Conservation (phyloP, 2,797 vertebrate species). For the Phylloscopus collybita region DNA sequence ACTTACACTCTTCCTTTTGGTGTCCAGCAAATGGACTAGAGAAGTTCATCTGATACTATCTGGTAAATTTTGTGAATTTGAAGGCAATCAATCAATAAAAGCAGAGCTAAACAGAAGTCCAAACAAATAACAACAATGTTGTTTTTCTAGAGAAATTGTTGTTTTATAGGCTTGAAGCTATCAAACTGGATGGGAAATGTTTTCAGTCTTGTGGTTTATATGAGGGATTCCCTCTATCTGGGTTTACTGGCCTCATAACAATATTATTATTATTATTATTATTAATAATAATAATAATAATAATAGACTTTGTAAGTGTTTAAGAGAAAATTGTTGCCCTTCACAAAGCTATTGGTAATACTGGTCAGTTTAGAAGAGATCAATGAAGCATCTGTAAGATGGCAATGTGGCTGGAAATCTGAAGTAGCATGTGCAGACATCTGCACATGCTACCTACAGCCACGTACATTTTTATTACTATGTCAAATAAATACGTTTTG, state of each 20-base stretch:
- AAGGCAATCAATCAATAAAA: neutral
- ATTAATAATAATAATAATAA: neutral
- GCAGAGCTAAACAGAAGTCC: neutral
- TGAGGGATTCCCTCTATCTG: neutral
- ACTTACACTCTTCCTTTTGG: neutral
- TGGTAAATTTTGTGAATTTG: neutral
- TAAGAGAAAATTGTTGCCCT: neutral
- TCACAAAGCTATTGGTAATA: neutral
- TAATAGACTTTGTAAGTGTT: neutral
- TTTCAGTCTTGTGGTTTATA: neutral
- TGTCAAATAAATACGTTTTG: neutral
- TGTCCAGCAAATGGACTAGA: neutral
- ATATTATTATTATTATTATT: neutral
- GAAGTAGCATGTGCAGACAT: too few relatives aligned
- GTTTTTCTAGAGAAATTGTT: neutral
- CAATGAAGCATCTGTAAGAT: neutral
- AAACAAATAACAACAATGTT: neutral
- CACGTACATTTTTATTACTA: rapidly evolving
- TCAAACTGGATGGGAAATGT: neutral
- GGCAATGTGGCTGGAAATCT: neutral
- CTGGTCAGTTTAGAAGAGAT: neutral
- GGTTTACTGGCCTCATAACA: neutral
- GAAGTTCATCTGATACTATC: neutral
- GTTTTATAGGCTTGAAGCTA: neutral
- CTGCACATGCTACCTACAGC: neutral